Conservation (phyloP, 2,113 vertebrate genomes). For the Ictidomys tridecemlineatus region DNA sequence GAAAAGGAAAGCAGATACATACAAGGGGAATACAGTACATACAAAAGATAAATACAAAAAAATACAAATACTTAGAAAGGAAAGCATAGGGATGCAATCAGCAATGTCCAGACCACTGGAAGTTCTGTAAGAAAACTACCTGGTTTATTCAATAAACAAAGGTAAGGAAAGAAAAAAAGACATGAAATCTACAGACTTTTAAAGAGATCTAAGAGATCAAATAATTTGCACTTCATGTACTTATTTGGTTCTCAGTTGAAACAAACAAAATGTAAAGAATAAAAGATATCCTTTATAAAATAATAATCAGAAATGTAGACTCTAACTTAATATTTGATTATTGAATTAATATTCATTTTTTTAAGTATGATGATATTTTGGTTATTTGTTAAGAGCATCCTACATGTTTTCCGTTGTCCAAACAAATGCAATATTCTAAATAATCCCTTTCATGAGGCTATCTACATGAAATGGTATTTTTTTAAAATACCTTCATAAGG, state of each 20-base stretch:
- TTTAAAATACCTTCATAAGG: neutral
- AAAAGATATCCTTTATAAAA: neutral
- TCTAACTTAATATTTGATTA: constrained; percentile 12
- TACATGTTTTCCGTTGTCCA: neutral
- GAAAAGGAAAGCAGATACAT: neutral
- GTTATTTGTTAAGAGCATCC: neutral
- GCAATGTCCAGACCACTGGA: neutral
- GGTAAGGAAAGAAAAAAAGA: neutral
- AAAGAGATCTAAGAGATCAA: neutral
- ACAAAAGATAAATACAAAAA: no score
- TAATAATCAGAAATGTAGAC: neutral
- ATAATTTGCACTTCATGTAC: neutral
- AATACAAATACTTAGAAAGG: neutral
- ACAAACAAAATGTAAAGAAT: neutral
- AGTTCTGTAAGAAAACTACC: neutral
- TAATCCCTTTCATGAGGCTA: neutral
- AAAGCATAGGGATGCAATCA: neutral
- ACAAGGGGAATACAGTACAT: no score
- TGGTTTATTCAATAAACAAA: neutral
- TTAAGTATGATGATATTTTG: constrained; percentile 33
- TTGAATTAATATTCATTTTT: neutral
- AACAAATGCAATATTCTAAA: neutral
- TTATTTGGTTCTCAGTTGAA: neutral
- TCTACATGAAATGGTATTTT: constrained; percentile 21
- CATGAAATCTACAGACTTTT: neutral